Evolutionary conservation across 2,888 invertebrate genomes (phyloP), one percentile per base, ranked within the genome.

Genomic region (Drosophila birchii): DNA sequence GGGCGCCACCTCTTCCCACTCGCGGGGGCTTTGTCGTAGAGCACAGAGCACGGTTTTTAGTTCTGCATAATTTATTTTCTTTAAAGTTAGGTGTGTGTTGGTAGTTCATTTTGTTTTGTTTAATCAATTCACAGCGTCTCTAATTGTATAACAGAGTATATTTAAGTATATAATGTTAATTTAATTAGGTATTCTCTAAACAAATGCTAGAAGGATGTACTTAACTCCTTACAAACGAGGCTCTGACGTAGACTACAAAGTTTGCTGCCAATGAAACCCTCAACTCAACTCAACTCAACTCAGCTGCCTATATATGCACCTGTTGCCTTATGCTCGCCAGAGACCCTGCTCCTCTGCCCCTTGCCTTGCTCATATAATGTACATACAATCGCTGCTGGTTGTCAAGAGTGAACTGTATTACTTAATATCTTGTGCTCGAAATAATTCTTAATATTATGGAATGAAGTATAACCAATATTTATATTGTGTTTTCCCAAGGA

Each of bases 41-140:
- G 72, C 72, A 47, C 53, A 75, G 54, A 60, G 57, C 66, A 57
- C 59, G 38, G 62, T 79, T 87, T 81, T 82, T 86, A 86, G 86
- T 78, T 88, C 83, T 73, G 86, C 84, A 78, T 72, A 68, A 64
- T 71, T 71, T 80, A 76, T 80, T 88, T 88, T 80, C 82, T 56
- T 75, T 74, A 74, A 53, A 67, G 74, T 74, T 74, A 74, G 75
- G 67, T 74, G 64, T 74, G 64, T 78, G 73, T 53, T 53, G 75
- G 81, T 72, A 78, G 64, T 79, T 53, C 36, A 23, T 76, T 58
- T 41, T 41, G 32, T 72, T 76, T 72, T 76, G 70, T 84, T 86
- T 84, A 86, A 88, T 75, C 58, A 76, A 75, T 84, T 86, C 86
- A 88, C 88, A 84, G 83, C 86, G 86, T 86, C 80, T 78, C 74